Base-by-base conservation (phyloP, 2,888 invertebrate species). In the Odontomyia ornata region DNA sequence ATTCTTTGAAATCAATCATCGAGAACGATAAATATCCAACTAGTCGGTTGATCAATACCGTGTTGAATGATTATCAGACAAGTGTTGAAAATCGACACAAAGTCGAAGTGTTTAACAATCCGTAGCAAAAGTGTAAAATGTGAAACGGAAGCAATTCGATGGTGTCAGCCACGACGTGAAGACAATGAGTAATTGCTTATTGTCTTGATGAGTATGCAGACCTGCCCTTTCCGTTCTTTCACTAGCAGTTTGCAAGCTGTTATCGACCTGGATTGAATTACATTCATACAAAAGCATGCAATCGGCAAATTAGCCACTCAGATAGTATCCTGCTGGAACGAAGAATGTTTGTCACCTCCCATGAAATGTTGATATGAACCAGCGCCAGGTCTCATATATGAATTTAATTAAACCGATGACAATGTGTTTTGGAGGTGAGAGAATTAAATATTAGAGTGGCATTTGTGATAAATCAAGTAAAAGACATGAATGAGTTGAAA, bases 71-170 rank as follows among this genome's bases (percentile, higher is more conserved):
- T 73, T 73, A 23, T 73, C 57, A 36, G 73, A 73, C 73, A 73
- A 73, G 73, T 73, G 73, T 73, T 73, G 73, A 73, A 73, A 73
- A 73, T 73, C 60, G 36, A 73, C 73, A 57, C 73, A 57, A 73
- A 56, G 57, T n/a, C 28, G 9, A 60, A 30, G 36, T 73, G 56
- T 28, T 76, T 76, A 76, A 76, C 76, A 47, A 67, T 67, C 76
- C 76, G 25, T 76, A 57, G 30, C 67, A 30, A 76, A 67, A 65
- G 76, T 76, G 76, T 76, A 67, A 76, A 76, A 76, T 76, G 67
- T 30, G 76, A 76, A 75, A 36, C 76, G 76, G 76, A 76, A 76
- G 43, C 47, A 64, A 47, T 25, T 67, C 56, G 73, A 73, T 36
- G 60, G 73, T 60, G 60, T 73, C 73, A 73, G 73, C 60, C 25